Base-by-base conservation (phyloP, 1,140 invertebrate genomes). In the Caerostris extrusa region DNA sequence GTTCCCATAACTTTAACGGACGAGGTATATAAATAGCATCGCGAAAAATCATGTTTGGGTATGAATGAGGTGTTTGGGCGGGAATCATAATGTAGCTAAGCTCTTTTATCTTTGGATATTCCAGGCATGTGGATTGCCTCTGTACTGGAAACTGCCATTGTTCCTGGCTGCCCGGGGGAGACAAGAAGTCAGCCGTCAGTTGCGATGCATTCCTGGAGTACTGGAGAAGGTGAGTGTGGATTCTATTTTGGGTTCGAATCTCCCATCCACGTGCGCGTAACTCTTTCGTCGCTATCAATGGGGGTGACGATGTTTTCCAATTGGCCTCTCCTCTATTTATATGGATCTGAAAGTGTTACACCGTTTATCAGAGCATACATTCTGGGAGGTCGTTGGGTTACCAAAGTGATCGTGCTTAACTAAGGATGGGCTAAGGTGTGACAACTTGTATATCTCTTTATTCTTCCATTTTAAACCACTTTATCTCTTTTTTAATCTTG, bases 81-180 rank as follows among this genome's bases (percentile, higher is more conserved):
- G 71, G 71, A 77, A 77, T 4, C 10, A 12, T 34, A 34, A 34
- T 2, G 8, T 12, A 77, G 10, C 34, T 77, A 53, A 77, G 53
- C 34, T 5, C 53, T 53, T 50, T 12, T 77, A 50, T 77, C 34
- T 77, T 71, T 58, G 56, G 14, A 12, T 34, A 5, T 91, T 94
- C 3, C 87, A 91, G 93, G 93, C 92, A 12, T 95, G 95, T 93
- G 96, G 96, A 34, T 94, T 97, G 77, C 98, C 98, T 34, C 96
- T 99, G 61, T 99, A 99, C 96, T 99, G 98, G 98, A 99, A 99
- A 96, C 97, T 98, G 95, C 98, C 98, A 90, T 96, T 99, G 93
- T 99, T 99, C 96, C 97, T 98, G 91, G 98, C 98, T 17, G 97
- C 97, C 90, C 98, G 97, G 64, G 97, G 97, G 71, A n/a, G 97